Percentiles rank a stretch among this genome's conserved stretches.
These are phyloP conservation scores for Scortum barcoo DNA, from an alignment of 2,113 vertebrate species.

Conservation along the genomic window DNA sequence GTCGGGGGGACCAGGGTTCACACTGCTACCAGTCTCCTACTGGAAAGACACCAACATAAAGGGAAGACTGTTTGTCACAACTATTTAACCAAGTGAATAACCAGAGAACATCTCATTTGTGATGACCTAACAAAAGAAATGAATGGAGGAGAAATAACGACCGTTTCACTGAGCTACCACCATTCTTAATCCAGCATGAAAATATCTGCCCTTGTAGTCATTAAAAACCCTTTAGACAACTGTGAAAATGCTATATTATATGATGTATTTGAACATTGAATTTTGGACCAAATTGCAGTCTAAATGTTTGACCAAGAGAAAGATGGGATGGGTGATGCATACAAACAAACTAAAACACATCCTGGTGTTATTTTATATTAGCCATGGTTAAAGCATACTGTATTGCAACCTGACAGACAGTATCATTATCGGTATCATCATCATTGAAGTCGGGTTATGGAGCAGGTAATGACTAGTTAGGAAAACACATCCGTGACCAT, in stretches of 20 bases:
- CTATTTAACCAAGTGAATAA: not conserved
- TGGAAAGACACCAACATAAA: constrained; percentile 1
- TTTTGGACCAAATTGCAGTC: not conserved
- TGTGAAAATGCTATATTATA: not conserved
- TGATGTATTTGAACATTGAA: not conserved
- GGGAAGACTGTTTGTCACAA: not conserved
- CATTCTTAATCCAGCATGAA: not conserved
- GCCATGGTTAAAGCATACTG: not conserved
- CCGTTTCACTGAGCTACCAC: not conserved
- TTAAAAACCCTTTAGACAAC: not conserved
- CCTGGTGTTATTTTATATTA: not conserved
- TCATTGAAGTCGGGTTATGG: not conserved
- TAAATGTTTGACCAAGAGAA: not conserved
- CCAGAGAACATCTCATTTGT: not conserved
- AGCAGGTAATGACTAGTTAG: too few species aligned
- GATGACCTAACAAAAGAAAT: constrained; percentile 5
- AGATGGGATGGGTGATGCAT: not conserved
- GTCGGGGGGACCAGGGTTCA: constrained; percentile 34
- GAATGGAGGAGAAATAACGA: not conserved
- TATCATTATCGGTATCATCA: not conserved
- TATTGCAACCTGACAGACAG: not conserved
- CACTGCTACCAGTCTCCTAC: constrained; percentile 32
- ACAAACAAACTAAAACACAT: not conserved
- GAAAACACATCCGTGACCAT: not conserved
- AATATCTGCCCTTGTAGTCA: not conserved